A percentile compares a stretch with the other conserved stretches of the same genome.
phyloP scores from a whole-genome alignment of 1,140 invertebrate genomes.

The Ceratosolen solmsi region DNA sequence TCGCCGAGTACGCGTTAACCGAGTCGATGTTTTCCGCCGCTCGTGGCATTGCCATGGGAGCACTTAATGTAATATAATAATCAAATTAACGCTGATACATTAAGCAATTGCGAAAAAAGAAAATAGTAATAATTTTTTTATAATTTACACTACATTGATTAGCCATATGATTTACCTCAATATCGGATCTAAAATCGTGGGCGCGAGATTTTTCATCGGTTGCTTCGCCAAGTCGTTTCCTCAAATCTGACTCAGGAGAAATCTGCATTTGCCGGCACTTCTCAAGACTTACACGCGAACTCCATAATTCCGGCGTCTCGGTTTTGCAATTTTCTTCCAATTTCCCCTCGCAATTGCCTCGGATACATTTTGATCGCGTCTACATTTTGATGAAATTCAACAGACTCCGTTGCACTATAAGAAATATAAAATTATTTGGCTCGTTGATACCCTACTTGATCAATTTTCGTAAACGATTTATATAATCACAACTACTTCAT shows the following conservation, averaged over 20 bases:
- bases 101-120: not conserved
- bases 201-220: slow-evolving; percentile 20
- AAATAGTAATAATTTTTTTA: too few relatives aligned
- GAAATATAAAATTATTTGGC: not conserved
- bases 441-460: not conserved
- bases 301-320: too few relatives aligned
- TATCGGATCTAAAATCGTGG: too few relatives aligned
- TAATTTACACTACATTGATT: too few relatives aligned
- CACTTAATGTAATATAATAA: not conserved
- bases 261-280: too few relatives aligned
- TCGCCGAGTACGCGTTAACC: not conserved
- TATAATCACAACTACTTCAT: not conserved
- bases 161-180: too few relatives aligned
- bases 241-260: too few relatives aligned
- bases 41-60: too few relatives aligned
- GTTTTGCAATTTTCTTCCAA: too few relatives aligned
- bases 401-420: not conserved
- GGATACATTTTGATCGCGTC: not conserved
- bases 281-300: too few relatives aligned
- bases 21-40: too few relatives aligned
- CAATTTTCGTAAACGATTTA: not conserved
- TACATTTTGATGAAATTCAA: not conserved
- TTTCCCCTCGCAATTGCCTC: too few relatives aligned
- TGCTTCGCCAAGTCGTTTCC: not conserved
- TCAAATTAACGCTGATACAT: not conserved